Base-by-base conservation (phyloP, 1,140 invertebrate genomes). In the Parapsyche elsis region DNA sequence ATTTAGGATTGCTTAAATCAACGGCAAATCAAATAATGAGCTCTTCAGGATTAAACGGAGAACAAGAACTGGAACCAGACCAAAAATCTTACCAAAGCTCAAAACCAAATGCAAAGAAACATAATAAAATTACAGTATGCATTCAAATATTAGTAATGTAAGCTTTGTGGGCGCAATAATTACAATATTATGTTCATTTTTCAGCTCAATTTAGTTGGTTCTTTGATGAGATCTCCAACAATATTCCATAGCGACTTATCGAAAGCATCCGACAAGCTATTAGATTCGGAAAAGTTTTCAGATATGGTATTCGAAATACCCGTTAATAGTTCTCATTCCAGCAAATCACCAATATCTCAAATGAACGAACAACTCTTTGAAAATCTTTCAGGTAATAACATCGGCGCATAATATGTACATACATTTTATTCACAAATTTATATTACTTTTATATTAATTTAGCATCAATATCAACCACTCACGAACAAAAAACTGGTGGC, bases 281-380 rank as follows among this genome's bases (percentile, higher is more conserved):
- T 92, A 12, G 86, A 87, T 74, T 87, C 85, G 59, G 86, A 86
- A 24, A 81, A 84, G 19, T 87, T 86, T 75, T 89, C 91, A 9
- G 92, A 92, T 84, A 92, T 92, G 91, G 87, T 90, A 49, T 92
- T 92, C 88, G 91, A 92, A 87, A 89, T 92, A 71, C 71, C 78
- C 9, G 75, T 79, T 49, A 79, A 49, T n/a, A 79, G 26, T 30
- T 26, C 64, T 26, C 21, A 14, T 12, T 23, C 21, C 4, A 26
- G 10, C 7, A 67, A 73, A 76, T 53, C 78, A 30, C 44, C 67
- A 16, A 77, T 79, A 46, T 19, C 64, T 12, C 16, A 14, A 53
- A 53, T 53, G 49, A 67, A 67, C 26, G 21, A 67, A 67, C 21
- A 67, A 26, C 24, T 26, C 64, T 53, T 53, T 23, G 64, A 67